phyloP scores from a whole-genome alignment of 2,888 invertebrate genomes.

The Sarcophaga variegata region DNA sequence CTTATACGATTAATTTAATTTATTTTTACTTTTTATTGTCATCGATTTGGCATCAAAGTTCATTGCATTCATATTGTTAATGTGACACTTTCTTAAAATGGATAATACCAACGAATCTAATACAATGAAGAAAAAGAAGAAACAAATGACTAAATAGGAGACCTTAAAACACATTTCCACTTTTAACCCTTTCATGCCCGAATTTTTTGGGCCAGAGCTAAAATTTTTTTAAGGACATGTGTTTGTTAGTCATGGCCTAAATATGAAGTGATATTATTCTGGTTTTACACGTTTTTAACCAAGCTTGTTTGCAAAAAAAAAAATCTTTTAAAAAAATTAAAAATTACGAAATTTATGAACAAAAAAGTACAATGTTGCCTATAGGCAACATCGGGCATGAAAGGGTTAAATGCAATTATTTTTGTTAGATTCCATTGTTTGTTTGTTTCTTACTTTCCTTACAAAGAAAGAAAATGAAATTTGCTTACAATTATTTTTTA shows the following conservation, averaged over 20 bases:
- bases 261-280: too few species aligned
- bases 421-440: slow-evolving; percentile 4
- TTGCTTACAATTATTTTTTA: slow-evolving; percentile 16
- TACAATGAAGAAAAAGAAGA: background rate
- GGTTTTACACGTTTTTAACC: too few species aligned
- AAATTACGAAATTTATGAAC: too few species aligned
- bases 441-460: background rate
- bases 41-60: slow-evolving; percentile 11
- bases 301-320: too few species aligned
- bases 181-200: background rate
- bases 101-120: slow-evolving; percentile 8
- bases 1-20: background rate
- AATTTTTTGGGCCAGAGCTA: too few species aligned
- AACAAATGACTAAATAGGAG: background rate
- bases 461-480: slow-evolving; percentile 7
- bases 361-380: too few species aligned
- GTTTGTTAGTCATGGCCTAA: too few species aligned
- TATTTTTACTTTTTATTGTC: slow-evolving; percentile 7
- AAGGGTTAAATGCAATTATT: too few species aligned
- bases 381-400: too few species aligned
- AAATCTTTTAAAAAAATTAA: too few species aligned
- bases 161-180: background rate
- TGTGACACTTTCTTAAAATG: slow-evolving; percentile 62
- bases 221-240: too few species aligned
- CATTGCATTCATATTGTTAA: slow-evolving; percentile 53